phyloP scores from a whole-genome alignment of 2,888 invertebrate species.

The Spisula subtruncata region DNA sequence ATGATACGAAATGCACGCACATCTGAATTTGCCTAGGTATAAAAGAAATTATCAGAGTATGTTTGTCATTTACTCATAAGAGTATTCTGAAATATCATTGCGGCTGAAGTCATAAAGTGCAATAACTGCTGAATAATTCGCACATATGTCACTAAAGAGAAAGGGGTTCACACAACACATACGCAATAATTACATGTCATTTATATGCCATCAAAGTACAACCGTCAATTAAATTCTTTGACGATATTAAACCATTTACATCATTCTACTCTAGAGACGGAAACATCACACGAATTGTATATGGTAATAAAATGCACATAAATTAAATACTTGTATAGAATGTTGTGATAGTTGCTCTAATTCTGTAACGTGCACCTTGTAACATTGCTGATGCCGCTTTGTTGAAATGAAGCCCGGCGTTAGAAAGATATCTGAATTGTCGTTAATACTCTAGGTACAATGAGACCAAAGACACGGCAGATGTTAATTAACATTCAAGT shows the following conservation, averaged over 20 bases:
- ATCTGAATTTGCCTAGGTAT: too few species aligned
- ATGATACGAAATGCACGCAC: too few species aligned
- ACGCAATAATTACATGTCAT: not conserved
- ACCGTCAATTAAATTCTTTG: not conserved
- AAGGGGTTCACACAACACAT: not conserved
- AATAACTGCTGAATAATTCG: not conserved
- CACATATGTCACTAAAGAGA: not conserved
- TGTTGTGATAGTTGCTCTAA: not conserved
- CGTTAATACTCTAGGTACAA: not conserved
- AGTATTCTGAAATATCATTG: not conserved
- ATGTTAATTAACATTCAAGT: too few species aligned
- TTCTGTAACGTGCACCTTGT: not conserved
- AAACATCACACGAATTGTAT: not conserved
- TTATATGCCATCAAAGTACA: not conserved
- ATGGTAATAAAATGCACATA: constrained; percentile 6
- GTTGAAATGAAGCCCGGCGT: not conserved
- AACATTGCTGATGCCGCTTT: not conserved
- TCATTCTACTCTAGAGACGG: not conserved
- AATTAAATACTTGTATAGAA: not conserved
- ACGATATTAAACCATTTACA: not conserved
- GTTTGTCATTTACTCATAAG: too few species aligned
- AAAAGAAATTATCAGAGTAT: too few species aligned
- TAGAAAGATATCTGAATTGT: not conserved
- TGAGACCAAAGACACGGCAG: too few species aligned
- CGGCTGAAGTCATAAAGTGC: not conserved